Conservation (phyloP, 2,888 invertebrate species). For the Apotomis turbidana region DNA sequence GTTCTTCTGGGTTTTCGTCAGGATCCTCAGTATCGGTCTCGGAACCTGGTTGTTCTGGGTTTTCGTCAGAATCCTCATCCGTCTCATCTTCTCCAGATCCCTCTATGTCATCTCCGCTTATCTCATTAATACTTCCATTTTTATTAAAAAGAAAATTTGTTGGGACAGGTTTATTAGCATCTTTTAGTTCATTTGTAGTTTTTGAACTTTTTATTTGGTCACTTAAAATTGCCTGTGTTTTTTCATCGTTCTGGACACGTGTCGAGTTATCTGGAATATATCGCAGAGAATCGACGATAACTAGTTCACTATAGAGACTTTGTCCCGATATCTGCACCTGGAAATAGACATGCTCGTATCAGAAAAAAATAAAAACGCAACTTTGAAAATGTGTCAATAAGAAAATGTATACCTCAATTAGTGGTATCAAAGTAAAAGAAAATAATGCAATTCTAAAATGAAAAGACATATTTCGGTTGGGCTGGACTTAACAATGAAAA, state of each 20-base stretch:
- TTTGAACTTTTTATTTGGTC: neutral
- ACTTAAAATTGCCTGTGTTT: neutral
- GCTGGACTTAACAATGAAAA: too few relatives aligned
- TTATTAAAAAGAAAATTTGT: conserved; percentile 19
- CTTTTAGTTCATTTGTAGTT: neutral
- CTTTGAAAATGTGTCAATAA: neutral
- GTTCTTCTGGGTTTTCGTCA: conserved; percentile 6
- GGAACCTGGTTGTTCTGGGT: conserved; percentile 3
- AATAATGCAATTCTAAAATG: too few relatives aligned
- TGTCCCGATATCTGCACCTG: conserved; percentile 53
- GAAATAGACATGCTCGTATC: conserved; percentile 38
- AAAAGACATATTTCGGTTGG: too few relatives aligned
- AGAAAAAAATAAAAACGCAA: neutral
- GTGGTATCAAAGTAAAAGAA: too few relatives aligned
- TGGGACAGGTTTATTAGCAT: conserved; percentile 9
- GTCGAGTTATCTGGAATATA: conserved; percentile 41
- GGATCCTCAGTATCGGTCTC: conserved; percentile 4
- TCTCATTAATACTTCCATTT: conserved; percentile 23
- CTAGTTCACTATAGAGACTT: conserved; percentile 47
- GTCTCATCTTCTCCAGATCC: conserved; percentile 17
- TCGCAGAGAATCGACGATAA: conserved; percentile 51
- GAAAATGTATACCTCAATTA: neutral
- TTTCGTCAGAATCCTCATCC: neutral
- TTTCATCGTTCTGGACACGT: conserved; percentile 11
- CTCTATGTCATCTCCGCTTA: conserved; percentile 21